Evolutionary conservation across 2,888 invertebrate species (phyloP), one percentile per base, ranked within the genome.

Genomic region (Labia minor): DNA sequence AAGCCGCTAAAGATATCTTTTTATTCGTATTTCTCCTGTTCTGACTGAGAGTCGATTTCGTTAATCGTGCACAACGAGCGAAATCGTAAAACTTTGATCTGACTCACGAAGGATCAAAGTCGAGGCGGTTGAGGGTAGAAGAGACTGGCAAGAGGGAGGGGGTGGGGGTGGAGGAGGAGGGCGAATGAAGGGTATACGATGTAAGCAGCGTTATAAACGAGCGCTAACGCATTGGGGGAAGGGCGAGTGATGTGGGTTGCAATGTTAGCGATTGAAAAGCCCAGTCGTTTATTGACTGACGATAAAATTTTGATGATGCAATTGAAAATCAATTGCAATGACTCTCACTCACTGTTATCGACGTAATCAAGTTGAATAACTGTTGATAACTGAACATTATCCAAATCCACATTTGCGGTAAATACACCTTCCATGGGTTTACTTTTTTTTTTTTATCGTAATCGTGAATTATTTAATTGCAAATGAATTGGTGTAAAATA

Each of bases 41-140:
- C 49, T 49, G 49, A 49, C 49, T 49, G n/a, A 11, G 49, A 49
- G 49, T 49, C 49, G 49, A 49, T 49, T 49, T 49, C 49, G 49
- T 49, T 49, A 49, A 49, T 49, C 49, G 49, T 16, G 49, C 49
- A 49, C 49, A 49, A 49, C 49, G 49, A 49, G 49, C 49, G 49
- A 49, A 49, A 49, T 49, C 49, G 49, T 49, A 49, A 49, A 49
- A 49, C 49, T 49, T 49, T 49, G 49, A 49, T 49, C 49, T 49
- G 49, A 14, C n/a, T 49, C 14, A 16, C 16, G 49, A 49, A 49
- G 49, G 49, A 49, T 49, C 49, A 49, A 49, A 49, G 49, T 49
- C 49, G 14, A 49, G 14, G 49, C 8, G 26, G 14, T 4, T 14
- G 49, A 49, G 14, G 3, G 49, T 49, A 8, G 49, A 49, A 11